phyloP scores from a whole-genome alignment of 2,797 vertebrate genomes.

The Micromesistius poutassou region DNA sequence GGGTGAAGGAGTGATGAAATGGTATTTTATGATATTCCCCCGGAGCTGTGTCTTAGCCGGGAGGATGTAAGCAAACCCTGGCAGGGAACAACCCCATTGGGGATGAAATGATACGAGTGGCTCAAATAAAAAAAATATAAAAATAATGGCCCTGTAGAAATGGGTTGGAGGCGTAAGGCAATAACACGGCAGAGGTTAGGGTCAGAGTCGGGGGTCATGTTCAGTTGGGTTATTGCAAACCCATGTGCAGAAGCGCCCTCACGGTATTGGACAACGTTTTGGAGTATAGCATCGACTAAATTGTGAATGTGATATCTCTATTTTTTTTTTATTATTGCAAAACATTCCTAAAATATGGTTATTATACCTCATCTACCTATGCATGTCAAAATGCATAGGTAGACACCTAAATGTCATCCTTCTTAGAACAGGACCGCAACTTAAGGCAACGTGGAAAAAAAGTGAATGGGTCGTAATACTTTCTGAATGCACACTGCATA shows the following conservation, averaged over 20 bases:
- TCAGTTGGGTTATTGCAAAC: background rate
- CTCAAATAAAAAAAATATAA: background rate
- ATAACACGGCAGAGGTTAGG: background rate
- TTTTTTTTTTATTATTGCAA: background rate
- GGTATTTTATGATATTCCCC: background rate
- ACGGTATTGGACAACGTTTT: background rate
- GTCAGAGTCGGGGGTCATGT: background rate
- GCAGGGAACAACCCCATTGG: background rate
- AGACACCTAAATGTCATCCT: background rate
- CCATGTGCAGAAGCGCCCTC: background rate
- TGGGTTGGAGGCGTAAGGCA: background rate
- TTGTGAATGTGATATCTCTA: background rate
- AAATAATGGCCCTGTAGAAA: background rate
- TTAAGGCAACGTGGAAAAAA: background rate
- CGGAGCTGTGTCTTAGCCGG: background rate
- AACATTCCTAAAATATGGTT: background rate
- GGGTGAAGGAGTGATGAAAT: background rate
- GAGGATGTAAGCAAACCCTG: background rate
- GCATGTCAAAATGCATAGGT: too few species aligned
- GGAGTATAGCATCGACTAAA: background rate
- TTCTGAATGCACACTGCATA: background rate
- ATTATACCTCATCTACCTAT: background rate
- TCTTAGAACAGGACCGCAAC: background rate
- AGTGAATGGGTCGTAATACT: background rate
- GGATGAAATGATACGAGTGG: background rate